Evolutionary conservation across 2,113 vertebrate species (phyloP), one percentile per base, ranked within the genome.

Genomic region (Dicrurus megarhynchus): DNA sequence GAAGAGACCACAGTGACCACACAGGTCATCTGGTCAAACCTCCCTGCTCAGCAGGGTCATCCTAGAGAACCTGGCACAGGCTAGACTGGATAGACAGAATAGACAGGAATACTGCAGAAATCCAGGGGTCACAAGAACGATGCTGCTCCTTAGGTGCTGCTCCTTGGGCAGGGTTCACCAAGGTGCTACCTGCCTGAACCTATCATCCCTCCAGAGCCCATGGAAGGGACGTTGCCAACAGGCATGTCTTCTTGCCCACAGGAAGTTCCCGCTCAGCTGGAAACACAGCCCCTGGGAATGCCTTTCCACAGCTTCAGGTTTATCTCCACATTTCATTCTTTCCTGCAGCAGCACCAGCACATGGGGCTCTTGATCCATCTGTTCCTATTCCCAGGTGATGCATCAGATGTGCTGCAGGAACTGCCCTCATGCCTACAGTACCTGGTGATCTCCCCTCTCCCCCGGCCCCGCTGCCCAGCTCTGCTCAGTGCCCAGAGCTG

Each of bases 41-140:
- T 76, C 18, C 21, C 32, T 69, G 30, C 4, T 55, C 55, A 61
- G n/a, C 39, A 68, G 41, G n/a, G 7, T 39, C 55, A 76, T 35
- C 41, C n/a, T 41, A 68, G n/a, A 55, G 39, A 30, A 70, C 0
- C 0, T 18, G 21, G 41, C 55, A 90, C 26, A 55, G n/a, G 9
- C n/a, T 22, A 30, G 46, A 30, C 44, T 60, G 53, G 33, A 39
- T 11, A 52, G 60, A 42, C 16, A 75, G 53, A 44, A 21, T 7
- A 53, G 39, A 53, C 7, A 39, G 13, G 20, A 35, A 35, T 13
- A n/a, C 33, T 27, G 20, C 42, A 69, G 65, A 60, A 93, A 55
- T 6, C 3, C 18, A 47, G 11, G 30, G 19, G 13, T 55, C 18
- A 52, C 0, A 0, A 28, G 19, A 20, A 63, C 35, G 23, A 5